These are phyloP conservation scores for Pachyseris speciosa DNA, from an alignment of 64 coral and sea anemone species.

Conservation along the genomic window DNA sequence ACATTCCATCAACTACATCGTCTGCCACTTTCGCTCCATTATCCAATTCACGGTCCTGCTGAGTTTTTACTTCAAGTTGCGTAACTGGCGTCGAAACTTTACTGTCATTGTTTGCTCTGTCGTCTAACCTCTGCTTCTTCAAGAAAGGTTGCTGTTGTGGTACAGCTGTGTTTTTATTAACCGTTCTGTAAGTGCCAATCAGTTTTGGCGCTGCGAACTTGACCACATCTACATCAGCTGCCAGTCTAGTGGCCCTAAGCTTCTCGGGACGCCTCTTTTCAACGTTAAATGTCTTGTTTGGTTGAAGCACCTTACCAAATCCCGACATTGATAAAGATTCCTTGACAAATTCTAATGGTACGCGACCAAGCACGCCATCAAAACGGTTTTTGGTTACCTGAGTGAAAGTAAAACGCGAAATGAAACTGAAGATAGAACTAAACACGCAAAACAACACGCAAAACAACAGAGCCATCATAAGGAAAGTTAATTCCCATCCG, in stretches of 20 bases:
- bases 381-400: constrained; percentile 99
- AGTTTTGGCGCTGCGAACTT: constrained; percentile 54
- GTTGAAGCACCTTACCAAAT: constrained; percentile 57
- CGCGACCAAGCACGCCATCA: constrained; percentile 89
- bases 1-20: background rate
- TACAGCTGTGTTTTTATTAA: background rate
- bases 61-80: background rate
- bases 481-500: too few relatives aligned
- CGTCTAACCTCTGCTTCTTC: background rate
- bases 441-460: too few relatives aligned
- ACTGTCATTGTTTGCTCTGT: too few relatives aligned
- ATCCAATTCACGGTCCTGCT: background rate
- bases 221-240: constrained; percentile 60
- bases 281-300: background rate
- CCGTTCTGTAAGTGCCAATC: background rate
- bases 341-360: constrained; percentile 88
- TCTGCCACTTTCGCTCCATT: background rate
- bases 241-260: constrained; percentile 40
- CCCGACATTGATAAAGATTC: constrained; percentile 93
- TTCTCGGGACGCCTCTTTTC: background rate
- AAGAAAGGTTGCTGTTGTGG: background rate
- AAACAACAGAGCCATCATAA: too few relatives aligned
- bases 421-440: too few relatives aligned
- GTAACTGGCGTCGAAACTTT: background rate
- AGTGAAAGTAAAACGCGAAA: background rate